phyloP scores from a whole-genome alignment of 1,140 invertebrate genomes.

The Himalopsyche phryganea region DNA sequence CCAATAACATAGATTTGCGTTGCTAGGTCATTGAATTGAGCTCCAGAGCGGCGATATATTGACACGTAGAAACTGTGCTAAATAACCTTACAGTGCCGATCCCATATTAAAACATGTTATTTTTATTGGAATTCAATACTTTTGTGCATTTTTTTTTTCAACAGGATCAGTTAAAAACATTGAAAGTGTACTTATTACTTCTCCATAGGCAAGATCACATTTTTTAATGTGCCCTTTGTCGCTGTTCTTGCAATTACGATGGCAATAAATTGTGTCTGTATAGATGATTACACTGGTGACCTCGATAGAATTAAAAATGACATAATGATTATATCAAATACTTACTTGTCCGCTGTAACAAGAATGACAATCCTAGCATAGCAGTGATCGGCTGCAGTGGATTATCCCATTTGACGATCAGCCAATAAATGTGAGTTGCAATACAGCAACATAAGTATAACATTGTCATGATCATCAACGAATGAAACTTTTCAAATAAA shows the following conservation, averaged over 20 bases:
- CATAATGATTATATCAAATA: background rate
- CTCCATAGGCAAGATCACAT: no score
- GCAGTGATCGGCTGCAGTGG: constrained; percentile 26
- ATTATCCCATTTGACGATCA: constrained; percentile 33
- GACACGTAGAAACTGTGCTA: no score
- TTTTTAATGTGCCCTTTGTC: background rate
- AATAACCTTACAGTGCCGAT: no score
- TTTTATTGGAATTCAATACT: no score
- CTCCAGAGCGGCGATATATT: no score
- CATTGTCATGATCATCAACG: constrained; percentile 23
- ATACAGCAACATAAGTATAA: constrained; percentile 27
- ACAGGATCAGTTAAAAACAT: background rate
- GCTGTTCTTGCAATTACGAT: background rate
- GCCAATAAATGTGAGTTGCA: constrained; percentile 29
- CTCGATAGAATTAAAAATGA: background rate
- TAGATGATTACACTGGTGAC: background rate
- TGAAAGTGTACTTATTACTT: no score
- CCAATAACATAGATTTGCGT: no score
- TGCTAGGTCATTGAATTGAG: no score
- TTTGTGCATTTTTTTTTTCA: background rate
- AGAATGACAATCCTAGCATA: constrained; percentile 22
- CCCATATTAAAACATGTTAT: no score
- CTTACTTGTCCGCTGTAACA: constrained; percentile 28
- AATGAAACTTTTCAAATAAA: constrained; percentile 32
- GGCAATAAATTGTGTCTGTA: background rate